These are phyloP conservation scores for Ostrea denselamellosa DNA, from an alignment of 1,140 invertebrate species.

Conservation along the genomic window DNA sequence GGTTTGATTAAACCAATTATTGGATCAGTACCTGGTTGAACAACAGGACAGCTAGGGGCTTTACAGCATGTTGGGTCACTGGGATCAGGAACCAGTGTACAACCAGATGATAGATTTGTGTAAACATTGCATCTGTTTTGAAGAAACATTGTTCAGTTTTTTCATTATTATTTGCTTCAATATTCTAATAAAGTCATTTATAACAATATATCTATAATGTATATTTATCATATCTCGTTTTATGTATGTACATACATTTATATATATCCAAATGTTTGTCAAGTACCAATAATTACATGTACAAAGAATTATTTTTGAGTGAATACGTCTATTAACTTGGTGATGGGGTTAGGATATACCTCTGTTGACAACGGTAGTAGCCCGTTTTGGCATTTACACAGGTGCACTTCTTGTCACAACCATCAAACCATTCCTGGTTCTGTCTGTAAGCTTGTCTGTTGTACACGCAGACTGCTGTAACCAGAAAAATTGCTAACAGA, in stretches of 20 bases:
- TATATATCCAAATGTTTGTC: not conserved
- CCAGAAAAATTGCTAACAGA: not conserved
- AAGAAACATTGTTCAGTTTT: not conserved
- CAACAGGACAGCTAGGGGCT: slow-evolving; percentile 55
- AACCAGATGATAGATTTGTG: slow-evolving; percentile 43
- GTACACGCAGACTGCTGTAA: slow-evolving; percentile 67
- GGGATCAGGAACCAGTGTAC: slow-evolving; percentile 53
- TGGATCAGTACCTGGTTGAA: slow-evolving; percentile 43
- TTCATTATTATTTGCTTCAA: too few relatives aligned
- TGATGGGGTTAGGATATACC: slow-evolving; percentile 47
- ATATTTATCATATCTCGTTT: too few relatives aligned
- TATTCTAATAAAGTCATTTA: too few relatives aligned
- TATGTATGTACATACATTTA: not conserved
- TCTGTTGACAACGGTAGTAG: slow-evolving; percentile 67
- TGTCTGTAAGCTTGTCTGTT: slow-evolving; percentile 65
- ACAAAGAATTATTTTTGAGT: too few relatives aligned
- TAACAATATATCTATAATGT: too few relatives aligned
- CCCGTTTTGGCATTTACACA: slow-evolving; percentile 65
- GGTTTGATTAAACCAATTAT: slow-evolving; percentile 47
- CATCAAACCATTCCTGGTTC: slow-evolving; percentile 70
- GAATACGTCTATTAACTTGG: too few relatives aligned
- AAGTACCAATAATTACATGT: not conserved
- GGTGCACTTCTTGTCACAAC: slow-evolving; percentile 64
- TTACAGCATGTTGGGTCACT: slow-evolving; percentile 64
- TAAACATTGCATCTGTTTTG: slow-evolving; percentile 52